These are phyloP conservation scores for Chaenodraco wilsoni DNA, from an alignment of 2,797 vertebrate species.

Conservation along the genomic window DNA sequence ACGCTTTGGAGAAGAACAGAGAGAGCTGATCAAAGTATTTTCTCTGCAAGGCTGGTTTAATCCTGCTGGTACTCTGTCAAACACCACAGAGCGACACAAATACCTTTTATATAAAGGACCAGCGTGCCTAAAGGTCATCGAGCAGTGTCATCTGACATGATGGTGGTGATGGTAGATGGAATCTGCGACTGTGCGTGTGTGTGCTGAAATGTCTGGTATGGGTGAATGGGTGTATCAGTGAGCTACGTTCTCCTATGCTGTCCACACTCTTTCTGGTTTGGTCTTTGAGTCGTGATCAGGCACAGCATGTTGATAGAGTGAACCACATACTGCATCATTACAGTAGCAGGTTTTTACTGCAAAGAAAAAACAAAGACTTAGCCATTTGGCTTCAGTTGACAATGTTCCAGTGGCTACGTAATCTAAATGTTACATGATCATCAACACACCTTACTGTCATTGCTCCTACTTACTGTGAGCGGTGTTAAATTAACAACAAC, in stretches of 20 bases:
- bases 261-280: background rate
- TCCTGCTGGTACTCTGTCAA: constrained; percentile 78
- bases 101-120: constrained; percentile 67
- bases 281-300: constrained; percentile 3
- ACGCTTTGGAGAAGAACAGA: constrained; percentile 58
- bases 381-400: constrained; percentile 1
- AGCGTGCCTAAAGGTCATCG: constrained; percentile 61
- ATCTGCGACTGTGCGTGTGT: constrained; percentile 41
- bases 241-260: constrained; percentile 18
- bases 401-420: constrained; percentile 4
- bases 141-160: constrained; percentile 48
- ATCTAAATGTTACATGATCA: background rate
- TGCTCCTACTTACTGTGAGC: constrained; percentile 2
- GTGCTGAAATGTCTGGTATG: constrained; percentile 35
- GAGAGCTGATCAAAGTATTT: constrained; percentile 79
- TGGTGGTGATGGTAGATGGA: constrained; percentile 60
- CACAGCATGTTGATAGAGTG: background rate
- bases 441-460: too few relatives aligned
- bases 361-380: background rate
- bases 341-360: constrained; percentile 9
- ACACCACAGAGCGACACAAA: constrained; percentile 64
- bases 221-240: constrained; percentile 30
- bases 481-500: constrained; percentile 34
- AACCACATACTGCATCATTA: constrained; percentile 2
- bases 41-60: constrained; percentile 64